A percentile compares a stretch with the other conserved stretches of the same genome.
Conservation (phyloP, 2,888 invertebrate genomes). For the Drosophila greeni region DNA sequence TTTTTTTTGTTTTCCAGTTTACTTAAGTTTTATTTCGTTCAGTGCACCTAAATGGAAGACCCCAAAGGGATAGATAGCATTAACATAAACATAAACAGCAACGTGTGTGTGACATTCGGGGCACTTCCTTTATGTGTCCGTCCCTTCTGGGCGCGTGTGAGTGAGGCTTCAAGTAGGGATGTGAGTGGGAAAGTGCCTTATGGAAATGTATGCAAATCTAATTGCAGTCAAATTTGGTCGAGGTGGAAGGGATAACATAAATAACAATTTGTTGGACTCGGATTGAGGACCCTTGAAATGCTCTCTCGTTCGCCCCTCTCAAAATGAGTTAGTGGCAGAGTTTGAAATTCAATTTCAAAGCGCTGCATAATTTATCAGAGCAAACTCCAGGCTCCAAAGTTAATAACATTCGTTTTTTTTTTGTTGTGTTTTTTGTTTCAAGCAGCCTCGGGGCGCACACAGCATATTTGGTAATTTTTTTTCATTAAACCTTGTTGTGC, state of each 20-base stretch:
- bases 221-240: constrained; percentile 67
- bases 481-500: constrained; percentile 34
- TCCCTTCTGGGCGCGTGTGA: constrained; percentile 12
- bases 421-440: constrained; percentile 1
- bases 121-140: constrained; percentile 34
- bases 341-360: constrained; percentile 68
- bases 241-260: constrained; percentile 59
- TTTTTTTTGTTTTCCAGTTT: background rate
- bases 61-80: constrained; percentile 45
- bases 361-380: constrained; percentile 67
- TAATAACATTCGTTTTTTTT: constrained; percentile 57
- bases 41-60: constrained; percentile 10
- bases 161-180: background rate
- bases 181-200: constrained; percentile 42
- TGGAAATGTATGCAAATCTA: constrained; percentile 73
- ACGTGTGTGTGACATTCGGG: constrained; percentile 70
- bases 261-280: constrained; percentile 63
- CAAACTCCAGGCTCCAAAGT: constrained; percentile 47
- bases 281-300: constrained; percentile 33
- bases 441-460: constrained; percentile 29
- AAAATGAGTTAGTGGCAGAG: constrained; percentile 68
- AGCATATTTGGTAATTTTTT: constrained; percentile 39
- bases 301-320: background rate
- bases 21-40: background rate
- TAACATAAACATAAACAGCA: constrained; percentile 67